Evolutionary conservation across 2,113 vertebrate genomes (phyloP), one percentile per base, ranked within the genome.

Genomic region (Conger conger): DNA sequence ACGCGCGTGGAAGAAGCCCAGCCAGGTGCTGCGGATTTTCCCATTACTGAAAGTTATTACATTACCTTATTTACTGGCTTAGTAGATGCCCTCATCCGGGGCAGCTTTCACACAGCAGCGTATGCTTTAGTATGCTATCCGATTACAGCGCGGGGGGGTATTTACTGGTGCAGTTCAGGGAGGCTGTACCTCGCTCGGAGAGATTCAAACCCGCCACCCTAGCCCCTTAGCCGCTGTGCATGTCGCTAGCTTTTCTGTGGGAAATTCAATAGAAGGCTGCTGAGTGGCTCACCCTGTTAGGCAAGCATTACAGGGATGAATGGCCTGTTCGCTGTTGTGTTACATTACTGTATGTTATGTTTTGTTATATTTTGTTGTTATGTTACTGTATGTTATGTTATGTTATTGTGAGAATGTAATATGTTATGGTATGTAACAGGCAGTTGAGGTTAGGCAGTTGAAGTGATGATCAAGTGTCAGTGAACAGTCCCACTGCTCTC

Each of bases 1-100:
- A 94, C 92, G 90, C 87, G 85, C 73, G 86, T 91, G 90, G 11
- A 13, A 50, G 86, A 91, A 63, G 79, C 38, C 16, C 36, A 83
- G 90, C 92, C 92, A 94, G 93, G 95, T 95, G 92, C 89, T 93
- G 76, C 83, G 86, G 88, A 88, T 92, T 90, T 87, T 88, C 88
- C 82, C 50, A 13, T 77, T 42, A 18, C 53, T 1, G 68, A 73
- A 9, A 1, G n/a, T 73, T 73, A 73, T 73, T 73, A 73, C 68
- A 33, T n/a, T 33, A 73, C 68, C 7, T 73, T 33, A 73, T n/a
- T 73, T 73, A 73, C 33, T 73, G 1, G 16, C 68, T 33, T 17
- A 27, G 68, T 30, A 73, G 68, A 73, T 73, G 27, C n/a, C 27
- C 68, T 73, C 33, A 33, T 73, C 68, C 57, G 27, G 57, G 57